phyloP scores from a whole-genome alignment of 1,140 invertebrate genomes.

The Tetragonula clypearis region DNA sequence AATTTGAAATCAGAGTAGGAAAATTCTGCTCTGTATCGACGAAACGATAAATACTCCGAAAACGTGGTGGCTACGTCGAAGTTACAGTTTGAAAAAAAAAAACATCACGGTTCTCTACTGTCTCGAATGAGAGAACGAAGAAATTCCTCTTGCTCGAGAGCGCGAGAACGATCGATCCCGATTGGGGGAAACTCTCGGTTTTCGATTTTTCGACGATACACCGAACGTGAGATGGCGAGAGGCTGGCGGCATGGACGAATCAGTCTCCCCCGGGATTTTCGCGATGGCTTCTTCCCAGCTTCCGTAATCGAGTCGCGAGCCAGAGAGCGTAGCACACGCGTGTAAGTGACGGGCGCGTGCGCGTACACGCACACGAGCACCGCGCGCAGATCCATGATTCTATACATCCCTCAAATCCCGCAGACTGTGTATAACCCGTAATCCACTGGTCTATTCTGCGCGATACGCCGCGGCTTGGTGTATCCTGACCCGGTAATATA shows the following conservation, averaged over 20 bases:
- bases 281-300: conserved; percentile 69
- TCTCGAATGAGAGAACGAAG: not conserved
- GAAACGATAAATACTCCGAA: too few relatives aligned
- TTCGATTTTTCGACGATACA: conserved; percentile 27
- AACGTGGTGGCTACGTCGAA: too few relatives aligned
- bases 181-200: not conserved
- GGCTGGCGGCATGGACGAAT: conserved; percentile 24
- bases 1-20: too few relatives aligned
- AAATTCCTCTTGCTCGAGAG: not conserved
- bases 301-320: conserved; percentile 64
- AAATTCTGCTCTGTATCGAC: too few relatives aligned
- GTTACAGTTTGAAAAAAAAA: too few relatives aligned
- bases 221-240: not conserved
- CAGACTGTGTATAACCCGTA: conserved; percentile 69
- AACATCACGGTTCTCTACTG: too few relatives aligned
- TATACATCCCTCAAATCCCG: conserved; percentile 63
- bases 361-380: conserved; percentile 12
- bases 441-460: conserved; percentile 66
- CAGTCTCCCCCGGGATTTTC: conserved; percentile 66
- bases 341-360: conserved; percentile 15
- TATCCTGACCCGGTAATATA: conserved; percentile 66
- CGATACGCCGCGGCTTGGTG: conserved; percentile 65
- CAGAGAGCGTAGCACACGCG: conserved; percentile 2
- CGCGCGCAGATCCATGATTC: conserved; percentile 34
- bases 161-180: not conserved